Base-by-base conservation (phyloP, 2,113 vertebrate genomes). In the Lepus timidus region DNA sequence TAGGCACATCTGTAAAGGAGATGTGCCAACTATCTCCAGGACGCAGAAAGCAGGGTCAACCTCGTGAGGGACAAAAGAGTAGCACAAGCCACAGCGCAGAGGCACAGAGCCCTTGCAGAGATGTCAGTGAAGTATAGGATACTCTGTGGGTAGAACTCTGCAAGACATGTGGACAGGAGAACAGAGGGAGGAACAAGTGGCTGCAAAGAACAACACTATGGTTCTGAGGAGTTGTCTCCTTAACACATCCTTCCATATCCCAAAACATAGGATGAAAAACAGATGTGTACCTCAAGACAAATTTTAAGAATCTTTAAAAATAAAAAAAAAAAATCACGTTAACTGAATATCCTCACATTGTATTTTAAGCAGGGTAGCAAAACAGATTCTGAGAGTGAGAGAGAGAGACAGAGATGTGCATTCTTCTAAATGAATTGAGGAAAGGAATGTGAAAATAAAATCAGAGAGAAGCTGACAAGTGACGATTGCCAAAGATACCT, bases 81-180 rank as follows among this genome's bases (percentile, higher is more conserved):
- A 13, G 17, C 64, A 65, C 7, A 33, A 85, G 12, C 13, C 25
- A 33, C 25, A 8, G 5, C 8, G 4, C 3, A 7, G 23, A 90
- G 49, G 29, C 14, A 6, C 22, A 6, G 36, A 88, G 25, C 0
- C 17, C 14, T 39, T 23, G 0, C 27, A 68, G 7, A 74, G 16
- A 25, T 13, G 33, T 20, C 39, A 51, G 11, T 36, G 44, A 31
- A 74, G 52, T 3, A 5, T 4, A 0, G 23, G 20, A 6, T 19
- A 11, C 5, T 19, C 20, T 4, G 3, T 12, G 4, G 3, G 0
- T 4, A 62, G 27, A 62, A 29, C 33, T 8, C 2, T 4, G 25
- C 10, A 3, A 9, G 12, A 33, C 4, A 9, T 27, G 12, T 11
- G 62, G 31, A 17, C 3, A 3, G 25, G 80, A 22, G 88, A 52